Evolutionary conservation across 2,888 invertebrate genomes (phyloP).

Genomic region (Andricus curvator): DNA sequence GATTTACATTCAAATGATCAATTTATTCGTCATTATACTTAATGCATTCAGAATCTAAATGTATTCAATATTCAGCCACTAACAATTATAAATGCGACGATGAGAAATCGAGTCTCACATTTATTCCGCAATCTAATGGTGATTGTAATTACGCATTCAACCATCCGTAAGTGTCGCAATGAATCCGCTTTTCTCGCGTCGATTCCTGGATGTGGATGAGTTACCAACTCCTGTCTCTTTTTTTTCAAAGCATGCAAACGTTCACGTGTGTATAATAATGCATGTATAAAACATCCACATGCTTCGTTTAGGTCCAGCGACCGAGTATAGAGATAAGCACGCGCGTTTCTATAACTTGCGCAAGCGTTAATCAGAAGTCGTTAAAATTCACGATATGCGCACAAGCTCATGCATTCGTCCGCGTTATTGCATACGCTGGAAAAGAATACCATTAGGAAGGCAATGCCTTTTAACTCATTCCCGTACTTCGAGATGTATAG

Average conservation of each 20-base stretch:
- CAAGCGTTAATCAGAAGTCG: constrained; percentile 68
- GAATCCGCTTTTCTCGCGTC: constrained; percentile 37
- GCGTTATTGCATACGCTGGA: constrained; percentile 4
- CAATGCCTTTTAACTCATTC: constrained; percentile 21
- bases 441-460: constrained; percentile 8
- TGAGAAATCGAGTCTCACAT: background rate
- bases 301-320: constrained; percentile 60
- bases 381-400: constrained; percentile 64
- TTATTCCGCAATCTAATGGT: background rate
- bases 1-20: constrained; percentile 17
- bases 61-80: constrained; percentile 5
- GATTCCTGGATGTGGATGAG: constrained; percentile 47
- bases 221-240: constrained; percentile 46
- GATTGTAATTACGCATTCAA: background rate
- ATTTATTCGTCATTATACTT: background rate
- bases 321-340: constrained; percentile 61
- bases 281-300: constrained; percentile 39
- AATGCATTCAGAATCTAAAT: background rate
- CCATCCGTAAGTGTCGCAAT: background rate
- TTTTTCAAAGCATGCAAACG: constrained; percentile 20
- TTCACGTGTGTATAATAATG: constrained; percentile 18
- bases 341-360: constrained; percentile 69
- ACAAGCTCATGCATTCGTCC: constrained; percentile 43
- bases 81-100: background rate
- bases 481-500: background rate